phyloP scores from a whole-genome alignment of 2,797 vertebrate genomes.

The Takifugu rubripes region DNA sequence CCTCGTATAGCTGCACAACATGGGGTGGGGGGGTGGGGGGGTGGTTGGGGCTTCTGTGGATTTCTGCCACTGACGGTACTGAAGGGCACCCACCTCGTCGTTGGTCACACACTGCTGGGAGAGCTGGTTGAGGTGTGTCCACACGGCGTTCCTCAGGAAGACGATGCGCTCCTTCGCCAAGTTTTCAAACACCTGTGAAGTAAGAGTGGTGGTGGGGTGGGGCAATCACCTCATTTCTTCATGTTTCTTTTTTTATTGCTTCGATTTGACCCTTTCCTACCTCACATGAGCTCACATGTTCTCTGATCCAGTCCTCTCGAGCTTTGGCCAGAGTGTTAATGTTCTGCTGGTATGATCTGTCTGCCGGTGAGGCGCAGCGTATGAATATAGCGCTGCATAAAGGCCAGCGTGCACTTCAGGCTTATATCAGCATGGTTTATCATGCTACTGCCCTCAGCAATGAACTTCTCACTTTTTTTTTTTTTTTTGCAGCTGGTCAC shows the following conservation, averaged over 20 bases:
- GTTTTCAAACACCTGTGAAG: conserved; percentile 81
- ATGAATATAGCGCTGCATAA: too few relatives aligned
- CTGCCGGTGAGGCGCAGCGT: conserved; percentile 57
- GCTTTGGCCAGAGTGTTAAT: conserved; percentile 76
- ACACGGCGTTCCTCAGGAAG: conserved; percentile 84
- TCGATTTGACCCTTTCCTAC: conserved; percentile 60
- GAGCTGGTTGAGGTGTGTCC: conserved; percentile 92
- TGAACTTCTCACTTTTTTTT: too few relatives aligned
- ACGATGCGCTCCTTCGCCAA: conserved; percentile 87
- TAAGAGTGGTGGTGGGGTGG: not conserved
- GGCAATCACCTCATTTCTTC: not conserved
- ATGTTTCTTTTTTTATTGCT: not conserved
- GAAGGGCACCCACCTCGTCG: conserved; percentile 78
- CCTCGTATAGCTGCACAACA: conserved; percentile 84
- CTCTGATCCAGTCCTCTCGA: conserved; percentile 86
- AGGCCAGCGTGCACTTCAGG: too few relatives aligned
- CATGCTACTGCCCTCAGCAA: not conserved
- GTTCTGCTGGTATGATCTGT: conserved; percentile 81
- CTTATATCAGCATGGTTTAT: not conserved
- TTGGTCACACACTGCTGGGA: conserved; percentile 88
- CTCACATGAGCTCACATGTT: conserved; percentile 86
- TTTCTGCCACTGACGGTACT: too few relatives aligned
- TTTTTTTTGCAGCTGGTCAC: too few relatives aligned
- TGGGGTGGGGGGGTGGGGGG: too few relatives aligned
- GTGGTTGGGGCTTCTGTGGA: too few relatives aligned